These are phyloP conservation scores for Naja naja DNA, from an alignment of 2,113 vertebrate species.

Conservation along the genomic window DNA sequence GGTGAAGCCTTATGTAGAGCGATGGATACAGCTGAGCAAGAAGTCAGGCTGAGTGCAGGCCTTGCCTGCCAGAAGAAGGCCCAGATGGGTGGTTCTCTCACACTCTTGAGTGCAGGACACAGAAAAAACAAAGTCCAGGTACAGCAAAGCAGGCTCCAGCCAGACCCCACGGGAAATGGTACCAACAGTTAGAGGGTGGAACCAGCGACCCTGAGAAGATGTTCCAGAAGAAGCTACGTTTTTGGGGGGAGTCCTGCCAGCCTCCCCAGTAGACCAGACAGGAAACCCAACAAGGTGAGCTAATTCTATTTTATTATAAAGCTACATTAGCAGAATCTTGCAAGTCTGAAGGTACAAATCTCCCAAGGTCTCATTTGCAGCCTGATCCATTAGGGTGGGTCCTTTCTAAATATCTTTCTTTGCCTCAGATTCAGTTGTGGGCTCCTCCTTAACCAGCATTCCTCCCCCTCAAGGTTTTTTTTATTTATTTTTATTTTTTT, in stretches of 20 bases:
- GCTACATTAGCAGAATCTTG: background rate
- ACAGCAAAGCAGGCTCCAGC: background rate
- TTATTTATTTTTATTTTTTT: no score
- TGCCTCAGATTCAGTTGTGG: background rate
- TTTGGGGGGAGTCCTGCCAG: background rate
- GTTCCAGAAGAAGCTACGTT: background rate
- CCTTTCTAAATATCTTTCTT: background rate
- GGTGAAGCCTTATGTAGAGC: background rate
- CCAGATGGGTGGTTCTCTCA: background rate
- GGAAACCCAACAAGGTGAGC: background rate
- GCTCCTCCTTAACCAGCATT: background rate
- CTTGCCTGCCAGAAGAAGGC: background rate
- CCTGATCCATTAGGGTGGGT: background rate
- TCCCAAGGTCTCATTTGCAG: background rate
- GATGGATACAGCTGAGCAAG: background rate
- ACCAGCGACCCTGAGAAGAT: background rate
- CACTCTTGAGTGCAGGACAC: background rate
- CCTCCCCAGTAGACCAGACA: background rate
- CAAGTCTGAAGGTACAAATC: background rate
- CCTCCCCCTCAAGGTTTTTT: background rate
- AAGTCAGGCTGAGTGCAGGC: background rate
- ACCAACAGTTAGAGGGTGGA: background rate
- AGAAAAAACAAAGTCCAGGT: background rate
- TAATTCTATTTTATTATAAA: background rate
- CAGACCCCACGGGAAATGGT: background rate